These are phyloP conservation scores for Mythimna impura DNA, from an alignment of 2,888 invertebrate species.

Conservation along the genomic window DNA sequence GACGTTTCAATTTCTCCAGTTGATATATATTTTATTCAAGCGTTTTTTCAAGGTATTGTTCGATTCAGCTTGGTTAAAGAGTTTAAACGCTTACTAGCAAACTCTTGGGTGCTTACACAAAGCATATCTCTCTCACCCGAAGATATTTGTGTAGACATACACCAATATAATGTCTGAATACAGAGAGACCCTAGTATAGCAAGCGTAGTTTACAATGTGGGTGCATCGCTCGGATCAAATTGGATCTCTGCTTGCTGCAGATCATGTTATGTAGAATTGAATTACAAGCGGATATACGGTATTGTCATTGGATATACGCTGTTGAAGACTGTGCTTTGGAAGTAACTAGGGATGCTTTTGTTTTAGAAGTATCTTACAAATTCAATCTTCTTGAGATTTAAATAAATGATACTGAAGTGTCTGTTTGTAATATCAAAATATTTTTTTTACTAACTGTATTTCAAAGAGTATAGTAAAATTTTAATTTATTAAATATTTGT, in stretches of 20 bases:
- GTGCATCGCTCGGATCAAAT: conserved; percentile 47
- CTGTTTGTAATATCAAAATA: too few relatives aligned
- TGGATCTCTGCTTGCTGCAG: conserved; percentile 32
- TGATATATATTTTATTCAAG: not conserved
- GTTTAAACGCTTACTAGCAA: not conserved
- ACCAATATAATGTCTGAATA: conserved; percentile 38
- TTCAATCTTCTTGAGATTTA: too few relatives aligned
- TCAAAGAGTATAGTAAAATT: too few relatives aligned
- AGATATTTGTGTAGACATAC: conserved; percentile 9
- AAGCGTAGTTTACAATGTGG: conserved; percentile 16
- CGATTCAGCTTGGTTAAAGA: not conserved
- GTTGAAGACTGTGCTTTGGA: not conserved
- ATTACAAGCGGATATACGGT: conserved; percentile 34
- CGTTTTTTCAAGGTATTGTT: not conserved
- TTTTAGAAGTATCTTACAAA: not conserved
- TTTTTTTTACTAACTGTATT: too few relatives aligned
- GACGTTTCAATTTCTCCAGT: conserved; percentile 12
- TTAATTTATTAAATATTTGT: too few relatives aligned
- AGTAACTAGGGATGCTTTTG: too few relatives aligned
- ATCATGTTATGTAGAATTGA: conserved; percentile 35
- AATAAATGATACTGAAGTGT: too few relatives aligned
- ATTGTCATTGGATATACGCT: conserved; percentile 25
- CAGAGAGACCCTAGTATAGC: conserved; percentile 5
- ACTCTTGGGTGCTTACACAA: not conserved
- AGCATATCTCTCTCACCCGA: conserved; percentile 10